phyloP scores from a whole-genome alignment of 2,797 vertebrate species.

The Spea hammondii region DNA sequence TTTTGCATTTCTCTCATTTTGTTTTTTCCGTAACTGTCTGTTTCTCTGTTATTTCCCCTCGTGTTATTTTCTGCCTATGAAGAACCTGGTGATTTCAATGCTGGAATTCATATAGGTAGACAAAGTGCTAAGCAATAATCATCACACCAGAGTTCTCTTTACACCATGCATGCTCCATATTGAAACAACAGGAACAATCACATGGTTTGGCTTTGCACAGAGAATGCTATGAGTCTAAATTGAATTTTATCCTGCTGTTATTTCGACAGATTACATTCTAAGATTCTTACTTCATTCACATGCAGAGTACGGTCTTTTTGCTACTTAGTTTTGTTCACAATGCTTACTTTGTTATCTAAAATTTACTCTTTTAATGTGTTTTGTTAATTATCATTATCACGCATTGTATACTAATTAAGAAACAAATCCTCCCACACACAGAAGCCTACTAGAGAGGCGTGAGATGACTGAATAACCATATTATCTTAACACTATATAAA shows the following conservation, averaged over 20 bases:
- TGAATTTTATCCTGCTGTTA: slow-evolving; percentile 6
- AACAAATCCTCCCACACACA: neutral
- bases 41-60: neutral
- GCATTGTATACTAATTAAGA: neutral
- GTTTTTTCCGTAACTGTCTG: neutral
- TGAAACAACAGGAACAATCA: slow-evolving; percentile 8
- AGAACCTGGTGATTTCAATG: neutral
- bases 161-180: neutral
- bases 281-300: neutral
- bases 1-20: too few species aligned
- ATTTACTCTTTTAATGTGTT: neutral
- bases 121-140: neutral
- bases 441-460: neutral
- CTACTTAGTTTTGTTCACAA: neutral
- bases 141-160: slow-evolving; percentile 1
- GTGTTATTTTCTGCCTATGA: neutral
- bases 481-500: neutral
- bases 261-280: neutral
- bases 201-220: neutral
- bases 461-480: neutral
- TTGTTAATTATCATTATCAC: neutral
- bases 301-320: neutral
- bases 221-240: neutral
- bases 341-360: too few species aligned
- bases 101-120: neutral